Evolutionary conservation across 1,140 invertebrate genomes (phyloP).

Genomic region (Cephus cinctus): DNA sequence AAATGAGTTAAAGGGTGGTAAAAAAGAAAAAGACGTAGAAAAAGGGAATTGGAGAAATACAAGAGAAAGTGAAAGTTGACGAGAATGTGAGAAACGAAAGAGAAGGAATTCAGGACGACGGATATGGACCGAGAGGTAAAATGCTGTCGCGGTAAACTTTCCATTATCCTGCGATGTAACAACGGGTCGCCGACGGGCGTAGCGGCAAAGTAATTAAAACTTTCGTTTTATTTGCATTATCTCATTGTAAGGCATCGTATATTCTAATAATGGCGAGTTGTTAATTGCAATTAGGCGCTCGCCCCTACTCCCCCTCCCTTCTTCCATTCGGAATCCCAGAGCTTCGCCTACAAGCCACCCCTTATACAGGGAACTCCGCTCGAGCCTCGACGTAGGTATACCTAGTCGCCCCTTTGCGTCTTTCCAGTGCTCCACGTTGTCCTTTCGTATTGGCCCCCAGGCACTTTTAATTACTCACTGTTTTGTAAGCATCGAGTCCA

Average conservation of each 20-base stretch:
- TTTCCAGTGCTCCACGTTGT: no score
- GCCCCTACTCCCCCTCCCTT: slow-evolving; percentile 15
- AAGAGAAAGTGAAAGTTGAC: slow-evolving; percentile 9
- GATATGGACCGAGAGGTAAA: background rate
- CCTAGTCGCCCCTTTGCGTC: no score
- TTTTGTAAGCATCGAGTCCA: slow-evolving; percentile 5
- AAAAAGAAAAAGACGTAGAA: slow-evolving; percentile 8
- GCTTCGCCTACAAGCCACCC: no score
- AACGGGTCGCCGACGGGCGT: slow-evolving; percentile 43
- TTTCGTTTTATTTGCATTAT: slow-evolving; percentile 57
- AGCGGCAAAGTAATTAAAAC: slow-evolving; percentile 55
- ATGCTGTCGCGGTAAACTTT: slow-evolving; percentile 50
- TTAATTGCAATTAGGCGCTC: slow-evolving; percentile 55
- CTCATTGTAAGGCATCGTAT: slow-evolving; percentile 54
- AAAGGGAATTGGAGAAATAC: slow-evolving; percentile 19
- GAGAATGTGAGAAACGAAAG: slow-evolving; percentile 2
- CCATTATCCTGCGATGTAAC: slow-evolving; percentile 48
- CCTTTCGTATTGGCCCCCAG: slow-evolving; percentile 5
- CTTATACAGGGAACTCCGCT: background rate
- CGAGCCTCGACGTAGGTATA: slow-evolving; percentile 5
- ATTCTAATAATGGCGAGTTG: slow-evolving; percentile 56
- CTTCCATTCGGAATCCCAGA: no score
- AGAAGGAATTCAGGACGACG: slow-evolving; percentile 1
- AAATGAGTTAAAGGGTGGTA: background rate
- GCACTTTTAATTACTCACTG: slow-evolving; percentile 7